Evolutionary conservation across 1,140 invertebrate species (phyloP).

Genomic region (Drosophila ironensis): DNA sequence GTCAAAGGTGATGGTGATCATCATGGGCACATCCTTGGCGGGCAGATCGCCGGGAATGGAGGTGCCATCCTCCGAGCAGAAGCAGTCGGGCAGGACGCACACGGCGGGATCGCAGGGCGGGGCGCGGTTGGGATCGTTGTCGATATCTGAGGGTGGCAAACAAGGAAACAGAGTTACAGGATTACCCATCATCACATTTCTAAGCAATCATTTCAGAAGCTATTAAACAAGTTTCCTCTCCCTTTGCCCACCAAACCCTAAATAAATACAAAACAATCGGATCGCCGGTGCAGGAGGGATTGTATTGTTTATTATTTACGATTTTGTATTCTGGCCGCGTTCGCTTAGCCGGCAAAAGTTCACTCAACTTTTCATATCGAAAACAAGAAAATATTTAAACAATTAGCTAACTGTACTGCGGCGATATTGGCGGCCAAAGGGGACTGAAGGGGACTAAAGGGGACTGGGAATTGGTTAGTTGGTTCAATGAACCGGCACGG

Average conservation of each 20-base stretch:
- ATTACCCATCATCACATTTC: too few species aligned
- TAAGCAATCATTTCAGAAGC: too few species aligned
- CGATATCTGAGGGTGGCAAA: slow-evolving; percentile 87
- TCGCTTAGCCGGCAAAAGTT: slow-evolving; percentile 39
- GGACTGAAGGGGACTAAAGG: too few species aligned
- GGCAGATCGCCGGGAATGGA: slow-evolving; percentile 92
- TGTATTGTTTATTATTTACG: neutral
- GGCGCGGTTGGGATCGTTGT: slow-evolving; percentile 96
- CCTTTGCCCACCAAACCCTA: too few species aligned
- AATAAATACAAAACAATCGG: too few species aligned
- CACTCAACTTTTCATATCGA: slow-evolving; percentile 51
- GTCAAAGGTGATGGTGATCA: slow-evolving; percentile 98
- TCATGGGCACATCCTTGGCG: slow-evolving; percentile 93
- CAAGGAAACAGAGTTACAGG: neutral
- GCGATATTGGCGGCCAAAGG: neutral
- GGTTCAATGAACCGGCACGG: slow-evolving; percentile 58
- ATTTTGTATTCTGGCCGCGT: slow-evolving; percentile 54
- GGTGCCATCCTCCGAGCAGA: slow-evolving; percentile 96
- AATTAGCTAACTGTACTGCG: slow-evolving; percentile 62
- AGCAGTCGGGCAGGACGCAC: slow-evolving; percentile 96
- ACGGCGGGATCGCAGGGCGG: slow-evolving; percentile 93
- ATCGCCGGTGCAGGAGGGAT: too few species aligned
- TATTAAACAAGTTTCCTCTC: too few species aligned
- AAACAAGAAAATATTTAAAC: slow-evolving; percentile 46
- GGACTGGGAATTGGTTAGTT: slow-evolving; percentile 19